Conservation (phyloP, 2,888 invertebrate genomes). For the Ophioninae sp. region DNA sequence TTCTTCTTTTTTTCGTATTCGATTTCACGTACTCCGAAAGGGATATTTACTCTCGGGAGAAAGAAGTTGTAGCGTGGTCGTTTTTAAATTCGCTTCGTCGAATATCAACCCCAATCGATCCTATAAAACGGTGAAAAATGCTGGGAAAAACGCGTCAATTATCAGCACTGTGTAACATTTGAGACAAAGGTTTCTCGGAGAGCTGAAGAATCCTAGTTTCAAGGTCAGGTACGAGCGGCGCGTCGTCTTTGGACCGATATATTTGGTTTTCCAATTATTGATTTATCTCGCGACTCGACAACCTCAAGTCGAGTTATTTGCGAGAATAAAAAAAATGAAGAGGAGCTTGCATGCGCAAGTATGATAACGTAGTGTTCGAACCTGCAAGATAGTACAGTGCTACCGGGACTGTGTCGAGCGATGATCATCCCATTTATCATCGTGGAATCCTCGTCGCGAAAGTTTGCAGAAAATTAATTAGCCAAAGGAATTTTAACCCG, state of each 20-base stretch:
- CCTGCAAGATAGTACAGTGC: neutral
- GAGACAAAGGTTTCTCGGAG: neutral
- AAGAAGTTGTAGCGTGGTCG: neutral
- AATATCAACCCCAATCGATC: neutral
- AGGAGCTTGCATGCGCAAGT: neutral
- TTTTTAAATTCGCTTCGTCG: neutral
- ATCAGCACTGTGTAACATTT: neutral
- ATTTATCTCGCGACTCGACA: neutral
- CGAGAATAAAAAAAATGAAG: neutral
- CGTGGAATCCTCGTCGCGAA: neutral
- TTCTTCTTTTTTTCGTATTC: constrained; percentile 14
- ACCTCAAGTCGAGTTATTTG: no score
- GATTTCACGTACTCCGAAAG: neutral
- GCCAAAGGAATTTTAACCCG: neutral
- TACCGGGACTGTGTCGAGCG: neutral
- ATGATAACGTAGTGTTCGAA: neutral
- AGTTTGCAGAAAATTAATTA: neutral
- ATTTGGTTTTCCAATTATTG: constrained; percentile 5
- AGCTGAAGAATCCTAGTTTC: constrained; percentile 14
- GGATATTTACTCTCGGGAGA: neutral
- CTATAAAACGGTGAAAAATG: neutral
- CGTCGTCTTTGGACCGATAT: neutral
- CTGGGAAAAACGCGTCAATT: neutral
- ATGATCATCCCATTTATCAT: neutral
- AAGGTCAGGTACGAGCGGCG: constrained; percentile 24